phyloP scores from a whole-genome alignment of 2,888 invertebrate genomes.

The Operophtera brumata region DNA sequence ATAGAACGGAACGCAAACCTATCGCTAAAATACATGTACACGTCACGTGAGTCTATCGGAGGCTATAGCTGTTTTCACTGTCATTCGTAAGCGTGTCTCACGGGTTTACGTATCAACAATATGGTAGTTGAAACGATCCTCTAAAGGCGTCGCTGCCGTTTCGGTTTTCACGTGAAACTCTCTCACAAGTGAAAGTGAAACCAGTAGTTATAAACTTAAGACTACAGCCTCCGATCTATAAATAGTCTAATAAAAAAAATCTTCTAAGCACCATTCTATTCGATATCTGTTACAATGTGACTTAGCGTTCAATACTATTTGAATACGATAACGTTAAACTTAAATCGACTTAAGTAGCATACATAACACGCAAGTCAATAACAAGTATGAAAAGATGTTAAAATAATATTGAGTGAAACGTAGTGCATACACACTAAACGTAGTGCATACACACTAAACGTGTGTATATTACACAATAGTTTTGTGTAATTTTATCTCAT shows the following conservation, averaged over 20 bases:
- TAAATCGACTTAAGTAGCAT: constrained; percentile 68
- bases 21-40: constrained; percentile 53
- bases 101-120: too few species aligned
- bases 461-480: too few species aligned
- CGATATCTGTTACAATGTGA: constrained; percentile 74
- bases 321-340: constrained; percentile 67
- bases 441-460: constrained; percentile 73
- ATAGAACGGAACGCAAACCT: constrained; percentile 49
- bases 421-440: constrained; percentile 72
- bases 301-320: constrained; percentile 74
- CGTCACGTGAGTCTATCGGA: constrained; percentile 45
- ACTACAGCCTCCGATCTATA: constrained; percentile 55
- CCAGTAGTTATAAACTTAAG: too few species aligned
- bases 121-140: too few species aligned
- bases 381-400: constrained; percentile 59
- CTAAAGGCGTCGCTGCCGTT: too few species aligned
- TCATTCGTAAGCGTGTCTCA: too few species aligned
- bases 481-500: constrained; percentile 56
- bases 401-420: constrained; percentile 63
- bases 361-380: constrained; percentile 60
- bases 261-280: constrained; percentile 80
- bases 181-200: too few species aligned
- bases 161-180: too few species aligned
- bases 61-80: too few species aligned
- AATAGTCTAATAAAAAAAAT: constrained; percentile 69